These are phyloP conservation scores for Euzetes globulus DNA, from an alignment of 2,888 invertebrate species.

Conservation along the genomic window DNA sequence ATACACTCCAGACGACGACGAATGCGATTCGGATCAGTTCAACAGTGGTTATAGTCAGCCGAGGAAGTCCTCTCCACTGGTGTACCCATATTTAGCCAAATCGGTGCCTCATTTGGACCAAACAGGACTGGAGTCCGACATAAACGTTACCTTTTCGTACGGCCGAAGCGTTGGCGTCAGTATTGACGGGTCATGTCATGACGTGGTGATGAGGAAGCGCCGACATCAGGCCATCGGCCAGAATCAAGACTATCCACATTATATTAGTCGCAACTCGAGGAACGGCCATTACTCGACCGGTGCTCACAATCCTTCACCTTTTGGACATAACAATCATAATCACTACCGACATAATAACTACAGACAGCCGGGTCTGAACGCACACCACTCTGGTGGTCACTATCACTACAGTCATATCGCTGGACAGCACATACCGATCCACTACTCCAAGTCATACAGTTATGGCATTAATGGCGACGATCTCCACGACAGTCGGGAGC, in stretches of 20 bases:
- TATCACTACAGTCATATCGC: slow-evolving; percentile 8
- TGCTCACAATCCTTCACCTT: not conserved
- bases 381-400: not conserved
- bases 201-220: slow-evolving; percentile 38
- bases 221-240: slow-evolving; percentile 37
- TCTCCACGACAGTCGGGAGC: not conserved
- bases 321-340: not conserved
- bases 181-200: slow-evolving; percentile 42
- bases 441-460: slow-evolving; percentile 40
- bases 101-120: slow-evolving; percentile 41
- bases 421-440: slow-evolving; percentile 36
- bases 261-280: not conserved
- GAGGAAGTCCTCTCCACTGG: not conserved
- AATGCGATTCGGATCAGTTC: slow-evolving; percentile 47
- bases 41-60: slow-evolving; percentile 34
- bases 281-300: not conserved
- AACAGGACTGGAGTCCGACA: slow-evolving; percentile 37
- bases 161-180: slow-evolving; percentile 39
- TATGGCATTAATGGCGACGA: slow-evolving; percentile 37
- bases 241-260: slow-evolving; percentile 28
- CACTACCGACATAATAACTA: slow-evolving; percentile 11
- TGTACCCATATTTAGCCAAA: slow-evolving; percentile 37
- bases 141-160: slow-evolving; percentile 36
- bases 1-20: slow-evolving; percentile 60
- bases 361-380: not conserved